phyloP scores from a whole-genome alignment of 2,797 vertebrate genomes.

The Hippoglossus hippoglossus region DNA sequence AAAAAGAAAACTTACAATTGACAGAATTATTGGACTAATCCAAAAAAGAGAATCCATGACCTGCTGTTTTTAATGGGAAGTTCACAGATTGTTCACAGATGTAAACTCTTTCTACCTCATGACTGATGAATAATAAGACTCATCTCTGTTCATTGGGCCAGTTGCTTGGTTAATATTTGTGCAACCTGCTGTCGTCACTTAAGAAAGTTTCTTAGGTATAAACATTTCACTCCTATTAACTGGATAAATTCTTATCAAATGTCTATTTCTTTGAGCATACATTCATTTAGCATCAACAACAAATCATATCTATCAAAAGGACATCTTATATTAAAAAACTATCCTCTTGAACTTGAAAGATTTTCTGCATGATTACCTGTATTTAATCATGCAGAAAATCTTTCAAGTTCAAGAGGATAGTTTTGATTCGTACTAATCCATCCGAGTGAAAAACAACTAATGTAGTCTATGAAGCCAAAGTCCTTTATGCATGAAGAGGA shows the following conservation, averaged over 20 bases:
- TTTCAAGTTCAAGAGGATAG: not conserved
- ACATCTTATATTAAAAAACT: not conserved
- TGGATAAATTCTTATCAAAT: not conserved
- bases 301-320: not conserved
- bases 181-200: not conserved
- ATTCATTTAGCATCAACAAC: not conserved
- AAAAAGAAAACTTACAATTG: not conserved
- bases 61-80: constrained; percentile 6
- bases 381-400: not conserved
- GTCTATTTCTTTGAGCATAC: not conserved
- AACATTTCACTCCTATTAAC: not conserved
- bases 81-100: not conserved
- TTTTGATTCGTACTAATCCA: not conserved
- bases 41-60: not conserved
- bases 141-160: constrained; percentile 3
- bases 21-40: not conserved
- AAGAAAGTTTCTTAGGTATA: not conserved
- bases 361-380: too few species aligned
- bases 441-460: not conserved
- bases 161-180: constrained; percentile 5
- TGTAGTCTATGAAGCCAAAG: not conserved
- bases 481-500: not conserved
- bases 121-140: constrained; percentile 8
- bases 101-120: not conserved
- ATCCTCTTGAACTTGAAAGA: too few species aligned